A percentile compares a stretch with the other conserved stretches of the same genome.
These are phyloP conservation scores for Schrankia costaestrigalis DNA, from an alignment of 2,888 invertebrate species.

Conservation along the genomic window DNA sequence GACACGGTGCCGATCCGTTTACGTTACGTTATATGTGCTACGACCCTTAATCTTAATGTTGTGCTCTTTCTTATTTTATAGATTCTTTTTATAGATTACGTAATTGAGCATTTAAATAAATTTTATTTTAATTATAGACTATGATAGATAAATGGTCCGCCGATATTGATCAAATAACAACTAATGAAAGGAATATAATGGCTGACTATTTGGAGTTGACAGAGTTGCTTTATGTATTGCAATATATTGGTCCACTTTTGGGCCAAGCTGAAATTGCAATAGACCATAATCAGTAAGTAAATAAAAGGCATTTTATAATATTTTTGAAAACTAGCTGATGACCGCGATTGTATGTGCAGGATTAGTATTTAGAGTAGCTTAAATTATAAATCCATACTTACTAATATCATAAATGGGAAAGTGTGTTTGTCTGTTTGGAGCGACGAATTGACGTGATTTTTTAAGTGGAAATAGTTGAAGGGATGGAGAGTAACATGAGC, in stretches of 20 bases:
- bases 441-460: too few relatives aligned
- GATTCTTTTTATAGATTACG: background rate
- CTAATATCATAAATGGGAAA: too few relatives aligned
- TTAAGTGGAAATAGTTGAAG: too few relatives aligned
- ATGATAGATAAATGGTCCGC: constrained; percentile 56
- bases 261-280: constrained; percentile 43
- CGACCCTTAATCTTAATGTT: too few relatives aligned
- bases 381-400: too few relatives aligned
- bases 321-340: background rate
- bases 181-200: constrained; percentile 44
- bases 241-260: constrained; percentile 53
- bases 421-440: too few relatives aligned
- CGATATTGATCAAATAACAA: constrained; percentile 51
- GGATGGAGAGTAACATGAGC: too few relatives aligned
- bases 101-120: background rate
- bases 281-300: constrained; percentile 8
- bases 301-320: background rate
- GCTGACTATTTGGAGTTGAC: constrained; percentile 49
- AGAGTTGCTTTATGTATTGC: constrained; percentile 59
- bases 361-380: too few relatives aligned
- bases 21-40: too few relatives aligned
- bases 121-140: constrained; percentile 37
- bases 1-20: too few relatives aligned
- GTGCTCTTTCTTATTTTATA: background rate
- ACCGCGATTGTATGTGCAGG: background rate